phyloP scores from a whole-genome alignment of 2,888 invertebrate species.

The Smittia sp. region DNA sequence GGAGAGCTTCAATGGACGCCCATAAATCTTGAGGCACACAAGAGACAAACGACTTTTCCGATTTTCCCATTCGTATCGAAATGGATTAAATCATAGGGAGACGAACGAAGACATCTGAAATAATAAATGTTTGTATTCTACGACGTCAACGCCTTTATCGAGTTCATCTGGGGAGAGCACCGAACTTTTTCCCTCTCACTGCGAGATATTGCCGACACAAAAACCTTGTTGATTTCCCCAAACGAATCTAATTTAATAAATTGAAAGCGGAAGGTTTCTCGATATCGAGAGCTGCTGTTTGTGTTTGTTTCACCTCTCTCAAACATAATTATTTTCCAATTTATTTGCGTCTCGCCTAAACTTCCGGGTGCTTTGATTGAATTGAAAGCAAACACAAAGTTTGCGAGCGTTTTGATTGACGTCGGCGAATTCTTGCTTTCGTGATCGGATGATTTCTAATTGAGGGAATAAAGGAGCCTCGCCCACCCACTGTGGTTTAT shows the following conservation, averaged over 20 bases:
- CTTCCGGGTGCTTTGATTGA: not conserved
- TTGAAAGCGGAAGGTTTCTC: not conserved
- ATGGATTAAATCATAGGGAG: not conserved
- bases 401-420: not conserved
- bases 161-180: slow-evolving; percentile 6
- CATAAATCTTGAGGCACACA: not conserved
- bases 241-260: slow-evolving; percentile 13
- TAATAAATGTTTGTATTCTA: slow-evolving; percentile 29
- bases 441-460: too few species aligned
- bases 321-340: slow-evolving; percentile 4
- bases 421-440: too few species aligned
- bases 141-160: slow-evolving; percentile 31
- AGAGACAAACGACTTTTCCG: not conserved
- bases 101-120: not conserved
- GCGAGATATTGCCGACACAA: not conserved
- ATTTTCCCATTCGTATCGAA: not conserved
- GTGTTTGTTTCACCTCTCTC: not conserved
- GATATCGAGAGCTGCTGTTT: not conserved
- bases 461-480: too few species aligned
- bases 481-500: not conserved
- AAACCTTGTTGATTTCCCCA: slow-evolving; percentile 4
- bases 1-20: too few species aligned
- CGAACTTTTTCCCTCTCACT: not conserved
- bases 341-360: not conserved
- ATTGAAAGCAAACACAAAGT: not conserved